These are phyloP conservation scores for Illadopsis cleaveri DNA, from an alignment of 2,113 vertebrate genomes.

Conservation along the genomic window DNA sequence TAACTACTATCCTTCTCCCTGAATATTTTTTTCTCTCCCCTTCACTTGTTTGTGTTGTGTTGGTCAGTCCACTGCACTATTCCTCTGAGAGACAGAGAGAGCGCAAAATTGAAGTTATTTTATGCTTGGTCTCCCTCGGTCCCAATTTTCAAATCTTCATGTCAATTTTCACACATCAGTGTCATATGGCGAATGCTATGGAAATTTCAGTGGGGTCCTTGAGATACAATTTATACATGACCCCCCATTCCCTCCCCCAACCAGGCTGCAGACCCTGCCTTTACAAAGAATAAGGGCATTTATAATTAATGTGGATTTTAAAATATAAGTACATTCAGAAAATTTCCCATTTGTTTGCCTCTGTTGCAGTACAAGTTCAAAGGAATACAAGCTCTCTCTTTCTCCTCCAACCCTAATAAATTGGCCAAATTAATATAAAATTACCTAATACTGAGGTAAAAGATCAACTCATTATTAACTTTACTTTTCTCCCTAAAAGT, in stretches of 20 bases:
- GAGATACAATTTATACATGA: constrained; percentile 79
- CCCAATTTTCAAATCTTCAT: constrained; percentile 99
- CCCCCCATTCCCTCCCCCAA: constrained; percentile 38
- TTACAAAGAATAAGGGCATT: constrained; percentile 68
- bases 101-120: constrained; percentile 97
- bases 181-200: constrained; percentile 87
- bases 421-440: constrained; percentile 64
- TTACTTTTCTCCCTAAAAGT: constrained; percentile 51
- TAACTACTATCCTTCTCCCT: constrained; percentile 98
- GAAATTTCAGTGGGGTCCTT: constrained; percentile 83
- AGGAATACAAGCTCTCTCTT: neutral
- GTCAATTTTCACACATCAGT: constrained; percentile 99
- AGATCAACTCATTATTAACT: constrained; percentile 57
- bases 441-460: constrained; percentile 50
- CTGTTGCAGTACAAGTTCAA: constrained; percentile 28
- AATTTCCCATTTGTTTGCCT: constrained; percentile 18
- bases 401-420: constrained; percentile 7
- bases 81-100: constrained; percentile 92
- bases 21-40: constrained; percentile 75
- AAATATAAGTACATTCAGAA: constrained; percentile 49
- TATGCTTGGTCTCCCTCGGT: constrained; percentile 95
- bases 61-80: constrained; percentile 89
- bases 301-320: constrained; percentile 80
- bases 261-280: constrained; percentile 53
- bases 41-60: constrained; percentile 93